Conservation (phyloP, 1,140 invertebrate species). For the Cyphomyrmex costatus region DNA sequence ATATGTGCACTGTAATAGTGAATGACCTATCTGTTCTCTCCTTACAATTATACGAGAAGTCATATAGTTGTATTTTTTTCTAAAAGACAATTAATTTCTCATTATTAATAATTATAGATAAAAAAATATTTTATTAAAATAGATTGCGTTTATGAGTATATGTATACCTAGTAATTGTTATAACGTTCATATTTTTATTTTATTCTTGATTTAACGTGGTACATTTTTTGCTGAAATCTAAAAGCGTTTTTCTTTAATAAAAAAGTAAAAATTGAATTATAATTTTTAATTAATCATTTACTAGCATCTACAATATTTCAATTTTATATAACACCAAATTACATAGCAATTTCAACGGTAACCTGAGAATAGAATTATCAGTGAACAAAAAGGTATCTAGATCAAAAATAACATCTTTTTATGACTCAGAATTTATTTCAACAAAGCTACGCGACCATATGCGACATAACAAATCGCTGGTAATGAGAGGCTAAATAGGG, state of each 20-base stretch:
- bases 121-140: background rate
- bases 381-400: background rate
- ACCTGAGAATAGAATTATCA: background rate
- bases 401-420: slow-evolving; percentile 21
- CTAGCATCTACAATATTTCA: background rate
- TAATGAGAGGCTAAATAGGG: slow-evolving; percentile 79
- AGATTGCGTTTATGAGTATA: background rate
- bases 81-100: background rate
- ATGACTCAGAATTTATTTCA: slow-evolving; percentile 23
- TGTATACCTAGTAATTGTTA: background rate
- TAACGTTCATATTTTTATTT: background rate
- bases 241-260: background rate
- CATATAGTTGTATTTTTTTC: background rate
- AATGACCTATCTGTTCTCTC: background rate
- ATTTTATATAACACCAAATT: background rate
- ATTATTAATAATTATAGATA: slow-evolving; percentile 10
- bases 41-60: background rate
- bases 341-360: background rate
- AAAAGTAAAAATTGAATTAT: background rate
- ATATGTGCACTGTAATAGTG: background rate
- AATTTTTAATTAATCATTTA: background rate
- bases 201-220: slow-evolving; percentile 14
- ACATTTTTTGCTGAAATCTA: background rate
- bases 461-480: slow-evolving; percentile 77
- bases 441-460: slow-evolving; percentile 46